phyloP scores from a whole-genome alignment of 30 jellyfish, hydroid and myxozoan species.

The Nemopilema nomurai region DNA sequence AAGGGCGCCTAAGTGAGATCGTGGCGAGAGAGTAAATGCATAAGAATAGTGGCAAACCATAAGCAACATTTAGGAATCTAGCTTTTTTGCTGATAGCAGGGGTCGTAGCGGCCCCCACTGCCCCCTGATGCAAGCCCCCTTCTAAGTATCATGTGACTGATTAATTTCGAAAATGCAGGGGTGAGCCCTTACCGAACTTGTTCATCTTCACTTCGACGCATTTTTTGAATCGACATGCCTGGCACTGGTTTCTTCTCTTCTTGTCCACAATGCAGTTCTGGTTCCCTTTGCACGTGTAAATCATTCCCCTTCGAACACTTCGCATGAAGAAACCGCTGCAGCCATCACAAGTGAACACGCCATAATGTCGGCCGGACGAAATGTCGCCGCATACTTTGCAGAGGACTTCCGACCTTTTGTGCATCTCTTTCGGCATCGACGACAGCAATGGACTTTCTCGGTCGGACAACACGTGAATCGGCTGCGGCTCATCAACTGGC shows the following conservation, averaged over 20 bases:
- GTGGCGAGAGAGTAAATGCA: too few species aligned
- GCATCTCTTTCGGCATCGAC: conserved; percentile 33
- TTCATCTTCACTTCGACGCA: conserved; percentile 84
- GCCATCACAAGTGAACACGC: conserved; percentile 86
- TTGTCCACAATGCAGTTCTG: conserved; percentile 79
- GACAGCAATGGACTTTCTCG: conserved; percentile 39
- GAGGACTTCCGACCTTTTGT: conserved; percentile 47
- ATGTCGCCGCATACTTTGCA: conserved; percentile 87
- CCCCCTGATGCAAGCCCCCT: too few species aligned
- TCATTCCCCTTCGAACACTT: conserved; percentile 69
- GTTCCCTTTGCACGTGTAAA: conserved; percentile 82
- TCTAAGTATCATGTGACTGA: not conserved
- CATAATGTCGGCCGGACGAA: conserved; percentile 87
- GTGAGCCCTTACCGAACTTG: conserved; percentile 64
- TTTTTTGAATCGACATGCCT: conserved; percentile 83
- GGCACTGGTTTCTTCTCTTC: conserved; percentile 84
- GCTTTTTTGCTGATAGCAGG: too few species aligned
- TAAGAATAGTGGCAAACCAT: too few species aligned
- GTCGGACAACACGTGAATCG: conserved; percentile 20
- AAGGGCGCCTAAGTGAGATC: too few species aligned
- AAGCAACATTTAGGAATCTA: too few species aligned
- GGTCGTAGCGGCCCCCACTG: too few species aligned
- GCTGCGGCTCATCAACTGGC: conserved; percentile 16
- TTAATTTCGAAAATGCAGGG: too few species aligned
- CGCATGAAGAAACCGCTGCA: conserved; percentile 91